Evolutionary conservation across 2,888 invertebrate species (phyloP), one percentile per base, ranked within the genome.

Genomic region (Agrochola lota): DNA sequence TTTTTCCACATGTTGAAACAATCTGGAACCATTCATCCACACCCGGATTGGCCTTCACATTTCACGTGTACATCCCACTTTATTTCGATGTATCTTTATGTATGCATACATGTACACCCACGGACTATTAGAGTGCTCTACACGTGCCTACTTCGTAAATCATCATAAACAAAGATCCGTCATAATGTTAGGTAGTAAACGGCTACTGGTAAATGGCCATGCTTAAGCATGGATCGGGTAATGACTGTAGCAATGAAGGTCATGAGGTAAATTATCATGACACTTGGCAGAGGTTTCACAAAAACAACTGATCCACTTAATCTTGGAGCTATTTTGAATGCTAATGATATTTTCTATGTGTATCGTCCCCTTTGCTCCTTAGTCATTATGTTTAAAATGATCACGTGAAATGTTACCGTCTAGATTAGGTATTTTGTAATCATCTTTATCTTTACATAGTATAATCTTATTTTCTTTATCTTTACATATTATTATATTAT

Each of bases 31-130:
- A 62, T 80, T 74, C 52, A 74, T 80, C 71, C 74, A 71, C 81
- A 80, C 81, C 49, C 15, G 55, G 35, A 60, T 68, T n/a, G 74
- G 62, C 85, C 74, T 84, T 74, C 85, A 71, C 49, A 66, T 64
- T 30, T 0, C 79, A 68, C 74, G 64, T 66, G 66, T 46, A 78
- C 17, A 55, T 20, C 30, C 55, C 40, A 80, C 64, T 60, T 72
- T 74, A 69, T 66, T 69, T 66, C n/a, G 20, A 73, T 69, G 23
- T 70, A 66, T 77, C 6, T 83, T 15, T 49, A 46, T 15, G 23
- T 23, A 1, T 62, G 49, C 49, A 40, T 49, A 43, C 26, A 62
- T 12, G 12, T 49, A 52, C 62, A 76, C 23, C 35, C 35, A 82
- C 55, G 55, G 20, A 15, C 55, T 9, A 23, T 83, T 57, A 68